A percentile compares a stretch with the other conserved stretches of the same genome.
These are phyloP conservation scores for Tetheella fluctuosa DNA, from an alignment of 2,888 invertebrate genomes.

Conservation along the genomic window DNA sequence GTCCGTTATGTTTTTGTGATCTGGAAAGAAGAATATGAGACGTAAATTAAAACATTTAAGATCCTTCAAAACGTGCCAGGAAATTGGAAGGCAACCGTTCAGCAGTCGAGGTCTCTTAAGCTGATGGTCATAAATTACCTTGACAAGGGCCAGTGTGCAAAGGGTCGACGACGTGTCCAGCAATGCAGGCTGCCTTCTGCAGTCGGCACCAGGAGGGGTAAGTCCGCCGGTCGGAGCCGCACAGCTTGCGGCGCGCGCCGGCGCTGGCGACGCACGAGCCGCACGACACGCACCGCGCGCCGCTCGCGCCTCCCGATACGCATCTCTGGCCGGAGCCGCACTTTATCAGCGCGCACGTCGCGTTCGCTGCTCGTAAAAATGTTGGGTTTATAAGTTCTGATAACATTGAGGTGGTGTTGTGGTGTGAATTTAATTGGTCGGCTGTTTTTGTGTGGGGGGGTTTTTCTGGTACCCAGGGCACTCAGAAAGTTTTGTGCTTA, in stretches of 20 bases:
- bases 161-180: conserved; percentile 89
- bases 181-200: conserved; percentile 89
- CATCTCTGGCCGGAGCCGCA: conserved; percentile 74
- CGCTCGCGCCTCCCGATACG: conserved; percentile 69
- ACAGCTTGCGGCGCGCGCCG: conserved; percentile 79
- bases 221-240: conserved; percentile 89
- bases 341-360: conserved; percentile 66
- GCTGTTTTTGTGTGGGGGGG: too few relatives aligned
- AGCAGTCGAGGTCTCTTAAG: too few relatives aligned
- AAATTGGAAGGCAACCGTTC: too few relatives aligned
- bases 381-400: not conserved
- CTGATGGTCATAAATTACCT: conserved; percentile 20
- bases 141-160: conserved; percentile 87
- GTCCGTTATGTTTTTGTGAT: conserved; percentile 73
- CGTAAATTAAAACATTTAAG: not conserved
- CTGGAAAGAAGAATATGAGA: conserved; percentile 52
- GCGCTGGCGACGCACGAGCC: conserved; percentile 70
- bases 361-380: conserved; percentile 58
- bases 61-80: too few relatives aligned
- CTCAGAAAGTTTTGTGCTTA: too few relatives aligned
- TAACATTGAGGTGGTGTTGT: too few relatives aligned
- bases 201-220: conserved; percentile 92
- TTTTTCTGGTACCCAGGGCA: too few relatives aligned
- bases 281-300: conserved; percentile 65
- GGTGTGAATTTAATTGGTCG: too few relatives aligned